Conservation (phyloP, 2,113 vertebrate species). For the Laticauda laticaudata region DNA sequence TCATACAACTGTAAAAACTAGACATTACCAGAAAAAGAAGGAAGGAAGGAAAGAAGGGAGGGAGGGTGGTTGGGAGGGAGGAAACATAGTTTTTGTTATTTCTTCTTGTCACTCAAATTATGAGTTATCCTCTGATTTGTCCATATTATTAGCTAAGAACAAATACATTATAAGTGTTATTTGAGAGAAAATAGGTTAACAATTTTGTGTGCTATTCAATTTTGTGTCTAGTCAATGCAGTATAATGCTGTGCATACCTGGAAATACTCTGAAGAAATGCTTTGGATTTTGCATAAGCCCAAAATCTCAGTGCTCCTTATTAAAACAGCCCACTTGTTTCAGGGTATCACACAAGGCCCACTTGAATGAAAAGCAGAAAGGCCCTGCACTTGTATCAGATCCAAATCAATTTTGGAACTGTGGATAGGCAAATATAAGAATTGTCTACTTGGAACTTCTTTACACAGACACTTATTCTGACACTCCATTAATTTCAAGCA, state of each 20-base stretch:
- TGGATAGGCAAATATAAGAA: background rate
- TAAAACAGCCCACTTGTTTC: background rate
- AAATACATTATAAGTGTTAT: background rate
- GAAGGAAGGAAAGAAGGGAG: too few species aligned
- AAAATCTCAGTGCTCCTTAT: background rate
- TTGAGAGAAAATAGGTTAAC: background rate
- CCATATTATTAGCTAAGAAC: background rate
- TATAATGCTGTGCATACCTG: background rate
- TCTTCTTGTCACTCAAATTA: background rate
- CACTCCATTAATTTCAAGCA: conserved; percentile 1
- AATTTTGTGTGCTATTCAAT: background rate
- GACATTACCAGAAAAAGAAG: background rate
- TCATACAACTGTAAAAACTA: background rate
- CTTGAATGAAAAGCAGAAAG: background rate
- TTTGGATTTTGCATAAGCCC: background rate
- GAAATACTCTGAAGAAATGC: background rate
- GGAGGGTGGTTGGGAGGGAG: too few species aligned
- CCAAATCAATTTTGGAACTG: background rate
- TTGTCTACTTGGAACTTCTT: background rate
- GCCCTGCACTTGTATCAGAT: background rate
- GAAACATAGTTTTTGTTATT: background rate
- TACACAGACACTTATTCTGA: background rate
- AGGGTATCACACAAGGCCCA: background rate
- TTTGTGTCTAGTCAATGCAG: background rate
- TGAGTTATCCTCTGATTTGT: background rate